These are phyloP conservation scores for Daphoenositta chrysoptera DNA, from an alignment of 2,113 vertebrate genomes.

Conservation along the genomic window DNA sequence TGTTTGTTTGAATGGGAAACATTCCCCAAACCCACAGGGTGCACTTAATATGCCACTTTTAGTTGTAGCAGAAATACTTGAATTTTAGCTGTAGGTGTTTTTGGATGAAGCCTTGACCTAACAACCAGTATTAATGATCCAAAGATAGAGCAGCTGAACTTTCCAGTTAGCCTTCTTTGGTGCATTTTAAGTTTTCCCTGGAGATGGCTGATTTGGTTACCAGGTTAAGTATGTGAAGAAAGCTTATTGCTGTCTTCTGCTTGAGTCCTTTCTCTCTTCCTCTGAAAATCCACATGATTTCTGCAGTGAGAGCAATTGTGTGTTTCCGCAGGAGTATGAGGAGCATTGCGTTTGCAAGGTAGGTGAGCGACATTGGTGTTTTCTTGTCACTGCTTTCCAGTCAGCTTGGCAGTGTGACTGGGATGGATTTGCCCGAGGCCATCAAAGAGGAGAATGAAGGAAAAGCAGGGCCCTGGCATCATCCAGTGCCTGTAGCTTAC, in stretches of 20 bases:
- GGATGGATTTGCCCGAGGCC: not conserved
- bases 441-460: not conserved
- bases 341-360: not conserved
- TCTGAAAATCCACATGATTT: not conserved
- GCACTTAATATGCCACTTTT: slow-evolving; percentile 65
- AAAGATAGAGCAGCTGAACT: slow-evolving; percentile 64
- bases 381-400: not conserved
- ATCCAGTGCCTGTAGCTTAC: not conserved
- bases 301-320: not conserved
- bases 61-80: slow-evolving; percentile 61
- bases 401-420: not conserved
- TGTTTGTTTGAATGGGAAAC: slow-evolving; percentile 43
- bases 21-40: slow-evolving; percentile 67
- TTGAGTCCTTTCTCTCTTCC: not conserved
- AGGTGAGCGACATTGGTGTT: accelerated
- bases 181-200: slow-evolving; percentile 26
- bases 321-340: not conserved
- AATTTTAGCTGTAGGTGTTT: slow-evolving; percentile 63
- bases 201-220: slow-evolving; percentile 39
- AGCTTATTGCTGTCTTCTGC: slow-evolving; percentile 2
- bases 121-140: slow-evolving; percentile 62
- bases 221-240: slow-evolving; percentile 36
- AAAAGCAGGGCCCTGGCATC: not conserved
- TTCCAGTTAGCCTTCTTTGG: slow-evolving; percentile 36
- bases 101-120: slow-evolving; percentile 62